A percentile compares a stretch with the other conserved stretches of the same genome.
Conservation (phyloP, 2,888 invertebrate genomes). For the Octonoba sinensis region DNA sequence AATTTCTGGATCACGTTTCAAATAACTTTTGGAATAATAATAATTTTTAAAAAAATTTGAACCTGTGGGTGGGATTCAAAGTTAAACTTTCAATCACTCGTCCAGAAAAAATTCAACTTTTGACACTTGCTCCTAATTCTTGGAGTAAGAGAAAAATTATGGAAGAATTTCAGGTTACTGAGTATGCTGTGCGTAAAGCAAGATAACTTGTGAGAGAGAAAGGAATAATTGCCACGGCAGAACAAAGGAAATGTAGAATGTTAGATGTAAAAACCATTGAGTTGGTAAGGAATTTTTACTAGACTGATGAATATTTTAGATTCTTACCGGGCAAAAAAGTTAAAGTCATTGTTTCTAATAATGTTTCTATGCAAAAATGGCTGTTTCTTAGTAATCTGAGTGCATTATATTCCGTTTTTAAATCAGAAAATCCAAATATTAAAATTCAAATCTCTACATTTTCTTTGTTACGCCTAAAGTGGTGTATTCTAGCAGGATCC, state of each 20-base stretch:
- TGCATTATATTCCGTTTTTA: conserved; percentile 4
- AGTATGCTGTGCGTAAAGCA: background rate
- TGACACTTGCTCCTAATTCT: conserved; percentile 4
- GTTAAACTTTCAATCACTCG: too few relatives aligned
- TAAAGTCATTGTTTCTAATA: too few relatives aligned
- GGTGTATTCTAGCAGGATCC: too few relatives aligned
- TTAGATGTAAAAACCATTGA: too few relatives aligned
- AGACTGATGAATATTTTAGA: too few relatives aligned
- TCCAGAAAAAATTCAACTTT: conserved; percentile 6
- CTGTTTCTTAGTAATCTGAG: conserved; percentile 1
- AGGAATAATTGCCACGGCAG: conserved; percentile 4
- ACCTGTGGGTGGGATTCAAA: background rate
- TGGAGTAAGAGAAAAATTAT: conserved; percentile 6
- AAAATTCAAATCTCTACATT: conserved; percentile 3
- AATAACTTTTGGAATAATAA: too few relatives aligned
- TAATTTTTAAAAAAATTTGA: too few relatives aligned
- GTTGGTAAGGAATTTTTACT: too few relatives aligned
- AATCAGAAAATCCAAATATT: conserved; percentile 1
- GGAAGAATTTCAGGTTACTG: conserved; percentile 9
- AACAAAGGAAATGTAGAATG: background rate
- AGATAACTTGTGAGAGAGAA: background rate
- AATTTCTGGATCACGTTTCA: too few relatives aligned
- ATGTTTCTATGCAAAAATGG: conserved; percentile 5
- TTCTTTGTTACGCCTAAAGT: too few relatives aligned
- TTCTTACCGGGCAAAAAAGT: too few relatives aligned